Base-by-base conservation (phyloP, 2,113 vertebrate genomes). In the Polyodon spathula region DNA sequence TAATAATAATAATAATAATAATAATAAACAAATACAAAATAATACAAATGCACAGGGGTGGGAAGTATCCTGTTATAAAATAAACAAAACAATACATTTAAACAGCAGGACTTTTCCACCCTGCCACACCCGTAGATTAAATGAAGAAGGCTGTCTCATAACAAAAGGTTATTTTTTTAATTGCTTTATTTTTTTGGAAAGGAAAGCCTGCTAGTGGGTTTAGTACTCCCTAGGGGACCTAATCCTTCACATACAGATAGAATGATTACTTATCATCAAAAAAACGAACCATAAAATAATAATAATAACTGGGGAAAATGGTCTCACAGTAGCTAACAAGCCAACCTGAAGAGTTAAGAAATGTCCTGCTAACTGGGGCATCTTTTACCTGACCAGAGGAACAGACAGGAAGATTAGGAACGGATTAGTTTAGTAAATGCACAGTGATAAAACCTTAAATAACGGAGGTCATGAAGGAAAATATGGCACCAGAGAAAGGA, bases 231-330 rank as follows among this genome's bases (percentile, higher is more conserved):
- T 59, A 8, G 71, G 80, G 81, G 72, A 44, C 67, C 71, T 59
- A 73, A 71, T 78, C 71, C 71, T 78, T 64, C 77, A 76, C 71
- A 69, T 69, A 64, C 68, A 74, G 78, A 82, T 75, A 75, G 72
- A 67, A 71, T 76, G 80, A 82, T 83, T 81, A 83, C 79, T 84
- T 79, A 81, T 84, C 78, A 76, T 79, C 78, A 78, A 79, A 76
- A 83, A 52, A 82, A 84, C n/a, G n/a, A n/a, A n/a, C n/a, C n/a
- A n/a, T n/a, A n/a, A n/a, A n/a, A n/a, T n/a, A n/a, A n/a, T n/a
- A n/a, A n/a, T n/a, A 81, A 82, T 71, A 72, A 72, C 66, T 75
- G 66, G 64, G 71, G 74, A 83, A 73, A 77, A 80, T 74, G 41
- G 76, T 75, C 77, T 80, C n/a, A n/a, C 27, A 27, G 1, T 70